Evolutionary conservation across 2,113 vertebrate genomes (phyloP).

Genomic region (Labeo catla): DNA sequence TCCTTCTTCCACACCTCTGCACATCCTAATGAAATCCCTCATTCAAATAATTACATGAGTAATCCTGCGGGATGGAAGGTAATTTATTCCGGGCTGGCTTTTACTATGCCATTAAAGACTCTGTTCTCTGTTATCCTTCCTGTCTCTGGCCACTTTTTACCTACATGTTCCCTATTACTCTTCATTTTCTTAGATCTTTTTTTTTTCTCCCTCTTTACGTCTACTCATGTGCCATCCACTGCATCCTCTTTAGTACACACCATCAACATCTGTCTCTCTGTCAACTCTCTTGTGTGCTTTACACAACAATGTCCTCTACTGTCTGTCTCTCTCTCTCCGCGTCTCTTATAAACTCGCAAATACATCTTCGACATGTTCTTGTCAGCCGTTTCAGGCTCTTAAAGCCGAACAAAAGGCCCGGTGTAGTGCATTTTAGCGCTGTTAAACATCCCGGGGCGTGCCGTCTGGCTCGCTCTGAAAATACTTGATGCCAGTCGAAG

Average conservation of each 20-base stretch:
- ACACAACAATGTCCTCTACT: conserved; percentile 45
- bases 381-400: conserved; percentile 60
- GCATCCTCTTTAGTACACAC: background rate
- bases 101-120: conserved; percentile 69
- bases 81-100: conserved; percentile 70
- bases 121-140: conserved; percentile 45
- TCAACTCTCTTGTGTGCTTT: conserved; percentile 1
- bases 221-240: conserved; percentile 41
- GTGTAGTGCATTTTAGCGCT: background rate
- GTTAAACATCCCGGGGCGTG: conserved; percentile 53
- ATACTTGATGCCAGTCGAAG: conserved; percentile 29
- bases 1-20: conserved; percentile 59
- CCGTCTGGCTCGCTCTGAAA: conserved; percentile 54
- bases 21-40: conserved; percentile 66
- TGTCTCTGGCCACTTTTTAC: conserved; percentile 45
- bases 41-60: conserved; percentile 79
- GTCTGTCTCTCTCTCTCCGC: conserved; percentile 29
- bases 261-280: conserved; percentile 44
- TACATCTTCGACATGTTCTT: conserved; percentile 46
- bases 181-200: conserved; percentile 39
- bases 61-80: conserved; percentile 70
- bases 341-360: conserved; percentile 23
- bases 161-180: conserved; percentile 45
- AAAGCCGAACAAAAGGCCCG: conserved; percentile 56
- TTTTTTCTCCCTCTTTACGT: background rate